Base-by-base conservation (phyloP, 2,888 invertebrate species). In the Ligdia adustata region DNA sequence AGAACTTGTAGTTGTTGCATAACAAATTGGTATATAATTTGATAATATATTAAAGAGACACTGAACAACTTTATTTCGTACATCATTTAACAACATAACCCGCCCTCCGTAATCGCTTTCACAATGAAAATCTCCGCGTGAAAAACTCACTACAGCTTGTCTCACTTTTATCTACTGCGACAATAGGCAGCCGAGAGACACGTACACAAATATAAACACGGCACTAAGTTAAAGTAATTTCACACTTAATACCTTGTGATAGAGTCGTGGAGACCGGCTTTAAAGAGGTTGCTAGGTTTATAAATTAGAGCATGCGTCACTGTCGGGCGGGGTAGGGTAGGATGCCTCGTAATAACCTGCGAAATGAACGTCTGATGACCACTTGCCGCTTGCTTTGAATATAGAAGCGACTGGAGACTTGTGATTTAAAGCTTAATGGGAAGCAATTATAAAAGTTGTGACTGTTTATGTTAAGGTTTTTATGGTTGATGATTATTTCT, bases 221-320 rank as follows among this genome's bases (percentile, higher is more conserved):
- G 28, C n/a, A 31, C 22, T 52, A 55, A 53, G 47, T 27, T 61
- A 64, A 46, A 32, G 57, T 33, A 79, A 55, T 65, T 54, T 70
- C 26, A 50, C 55, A 78, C 69, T 66, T 82, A 75, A 59, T 24
- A 7, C 31, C 2, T 37, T n/a, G 47, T 20, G 1, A 42, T 64
- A 75, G 60, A 54, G 61, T 47, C 60, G 64, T 55, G 60, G 55
- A 32, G n/a, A 18, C 27, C 27, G 24, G 67, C 53, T 64, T 33
- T 51, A 56, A 62, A 71, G 59, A 55, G 51, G 41, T 71, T 71
- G 79, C 13, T 62, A 53, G 61, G 66, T 72, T 61, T 72, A 76
- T 79, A 83, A 85, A 86, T 86, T 85, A 80, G 78, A 80, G 72
- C 70, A 83, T 87, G 75, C 74, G 77, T 88, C 87, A 83, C 75